phyloP scores from a whole-genome alignment of 2,888 invertebrate genomes.

The Catonia carolina region DNA sequence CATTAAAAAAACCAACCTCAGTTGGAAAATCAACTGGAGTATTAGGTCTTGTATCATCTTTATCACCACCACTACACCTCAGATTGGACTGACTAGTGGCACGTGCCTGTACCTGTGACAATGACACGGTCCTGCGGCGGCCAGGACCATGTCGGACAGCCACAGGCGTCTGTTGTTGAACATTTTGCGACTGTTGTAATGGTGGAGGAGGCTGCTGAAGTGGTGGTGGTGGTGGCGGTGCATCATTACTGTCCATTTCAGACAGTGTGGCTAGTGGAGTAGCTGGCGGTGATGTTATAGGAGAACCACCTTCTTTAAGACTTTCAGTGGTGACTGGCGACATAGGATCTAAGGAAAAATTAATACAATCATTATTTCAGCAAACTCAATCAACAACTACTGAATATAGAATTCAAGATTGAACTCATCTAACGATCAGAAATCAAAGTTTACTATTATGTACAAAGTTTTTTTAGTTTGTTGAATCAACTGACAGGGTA shows the following conservation, averaged over 20 bases:
- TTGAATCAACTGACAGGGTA: too few relatives aligned
- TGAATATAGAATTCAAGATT: not conserved
- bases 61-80: not conserved
- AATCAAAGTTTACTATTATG: not conserved
- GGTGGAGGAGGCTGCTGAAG: not conserved
- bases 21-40: slow-evolving; percentile 14
- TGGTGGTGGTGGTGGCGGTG: not conserved
- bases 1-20: slow-evolving; percentile 38
- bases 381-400: not conserved
- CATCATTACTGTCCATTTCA: slow-evolving; percentile 5
- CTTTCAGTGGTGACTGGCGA: slow-evolving; percentile 51
- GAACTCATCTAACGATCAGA: slow-evolving; percentile 3
- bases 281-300: slow-evolving; percentile 48
- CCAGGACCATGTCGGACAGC: not conserved
- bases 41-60: slow-evolving; percentile 16
- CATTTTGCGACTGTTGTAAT: not conserved
- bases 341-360: slow-evolving; percentile 49
- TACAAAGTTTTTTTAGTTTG: too few relatives aligned
- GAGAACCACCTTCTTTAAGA: slow-evolving; percentile 42
- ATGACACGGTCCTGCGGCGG: slow-evolving; percentile 27
- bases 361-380: too few relatives aligned
- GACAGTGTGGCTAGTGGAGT: slow-evolving; percentile 40
- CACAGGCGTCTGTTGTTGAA: not conserved
- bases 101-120: slow-evolving; percentile 13
- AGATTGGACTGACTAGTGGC: not conserved